A percentile compares a stretch with the other conserved stretches of the same genome.
Evolutionary conservation across 2,888 invertebrate genomes (phyloP).

Genomic region (Andrena marginata): DNA sequence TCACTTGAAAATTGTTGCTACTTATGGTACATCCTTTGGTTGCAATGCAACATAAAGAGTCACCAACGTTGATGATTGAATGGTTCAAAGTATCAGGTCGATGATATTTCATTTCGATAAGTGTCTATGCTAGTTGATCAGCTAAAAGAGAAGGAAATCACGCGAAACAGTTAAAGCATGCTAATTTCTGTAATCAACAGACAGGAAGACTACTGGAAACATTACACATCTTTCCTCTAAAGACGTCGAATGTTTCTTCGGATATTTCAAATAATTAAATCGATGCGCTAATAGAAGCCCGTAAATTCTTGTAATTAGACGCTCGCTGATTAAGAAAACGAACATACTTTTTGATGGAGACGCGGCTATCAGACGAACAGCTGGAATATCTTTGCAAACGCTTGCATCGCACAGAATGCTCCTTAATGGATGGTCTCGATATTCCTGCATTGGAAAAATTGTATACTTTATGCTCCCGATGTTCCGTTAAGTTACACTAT

Average conservation of each 20-base stretch:
- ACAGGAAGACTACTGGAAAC: neutral
- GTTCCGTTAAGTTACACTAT: constrained; percentile 62
- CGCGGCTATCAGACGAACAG: no score
- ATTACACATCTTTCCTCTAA: neutral
- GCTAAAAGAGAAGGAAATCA: constrained; percentile 23
- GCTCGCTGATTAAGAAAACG: neutral
- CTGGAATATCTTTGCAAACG: neutral
- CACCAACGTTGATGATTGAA: no score
- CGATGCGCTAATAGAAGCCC: no score
- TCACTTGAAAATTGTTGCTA: no score
- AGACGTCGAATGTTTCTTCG: neutral
- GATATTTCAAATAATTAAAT: neutral
- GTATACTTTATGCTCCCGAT: constrained; percentile 21
- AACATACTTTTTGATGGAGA: neutral
- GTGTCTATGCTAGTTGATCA: constrained; percentile 25
- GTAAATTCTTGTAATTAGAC: no score
- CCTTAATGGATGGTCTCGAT: neutral
- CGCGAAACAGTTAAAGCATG: constrained; percentile 6
- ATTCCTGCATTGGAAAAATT: constrained; percentile 19
- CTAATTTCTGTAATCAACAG: constrained; percentile 28
- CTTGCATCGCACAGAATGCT: neutral
- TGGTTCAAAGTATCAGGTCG: no score
- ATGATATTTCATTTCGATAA: constrained; percentile 29
- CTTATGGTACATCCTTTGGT: no score
- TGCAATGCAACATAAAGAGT: no score